A percentile compares a stretch with the other conserved stretches of the same genome.
Evolutionary conservation across 1,140 invertebrate species (phyloP).

Genomic region (Melipona quadrifasciata): DNA sequence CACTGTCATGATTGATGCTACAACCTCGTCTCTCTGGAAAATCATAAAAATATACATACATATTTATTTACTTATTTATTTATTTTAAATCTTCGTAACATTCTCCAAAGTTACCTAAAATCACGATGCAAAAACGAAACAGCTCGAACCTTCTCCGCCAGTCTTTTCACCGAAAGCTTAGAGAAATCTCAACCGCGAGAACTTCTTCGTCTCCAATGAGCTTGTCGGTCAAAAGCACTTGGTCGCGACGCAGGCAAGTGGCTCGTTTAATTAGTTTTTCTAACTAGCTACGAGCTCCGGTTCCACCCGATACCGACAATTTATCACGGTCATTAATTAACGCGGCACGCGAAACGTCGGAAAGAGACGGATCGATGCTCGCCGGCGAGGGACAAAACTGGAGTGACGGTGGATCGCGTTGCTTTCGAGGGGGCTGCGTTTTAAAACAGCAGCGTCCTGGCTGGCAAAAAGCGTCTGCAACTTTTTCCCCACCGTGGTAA

Average conservation of each 20-base stretch:
- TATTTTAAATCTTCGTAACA: too few species aligned
- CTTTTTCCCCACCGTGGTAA: slow-evolving; percentile 5
- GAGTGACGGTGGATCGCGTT: neutral
- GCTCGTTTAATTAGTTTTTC: slow-evolving; percentile 45
- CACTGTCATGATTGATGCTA: too few species aligned
- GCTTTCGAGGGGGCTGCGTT: neutral
- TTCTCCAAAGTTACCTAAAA: too few species aligned
- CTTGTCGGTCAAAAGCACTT: neutral
- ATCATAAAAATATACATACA: too few species aligned
- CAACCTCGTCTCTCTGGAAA: too few species aligned
- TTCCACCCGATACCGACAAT: slow-evolving; percentile 27
- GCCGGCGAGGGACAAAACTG: neutral
- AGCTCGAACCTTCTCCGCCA: too few species aligned
- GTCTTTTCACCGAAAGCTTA: too few species aligned
- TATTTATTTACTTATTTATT: too few species aligned
- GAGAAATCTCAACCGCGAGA: too few species aligned
- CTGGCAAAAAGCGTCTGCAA: slow-evolving; percentile 37
- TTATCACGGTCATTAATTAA: slow-evolving; percentile 55
- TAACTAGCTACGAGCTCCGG: slow-evolving; percentile 1
- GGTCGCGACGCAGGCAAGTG: slow-evolving; percentile 23
- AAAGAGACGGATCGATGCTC: slow-evolving; percentile 27
- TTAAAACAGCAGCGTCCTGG: neutral
- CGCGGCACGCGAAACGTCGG: neutral
- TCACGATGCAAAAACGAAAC: too few species aligned
- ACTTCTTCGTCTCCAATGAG: neutral